A percentile compares a stretch with the other conserved stretches of the same genome.
Conservation (phyloP, 2,888 invertebrate genomes). For the Himalopsyche anomala region DNA sequence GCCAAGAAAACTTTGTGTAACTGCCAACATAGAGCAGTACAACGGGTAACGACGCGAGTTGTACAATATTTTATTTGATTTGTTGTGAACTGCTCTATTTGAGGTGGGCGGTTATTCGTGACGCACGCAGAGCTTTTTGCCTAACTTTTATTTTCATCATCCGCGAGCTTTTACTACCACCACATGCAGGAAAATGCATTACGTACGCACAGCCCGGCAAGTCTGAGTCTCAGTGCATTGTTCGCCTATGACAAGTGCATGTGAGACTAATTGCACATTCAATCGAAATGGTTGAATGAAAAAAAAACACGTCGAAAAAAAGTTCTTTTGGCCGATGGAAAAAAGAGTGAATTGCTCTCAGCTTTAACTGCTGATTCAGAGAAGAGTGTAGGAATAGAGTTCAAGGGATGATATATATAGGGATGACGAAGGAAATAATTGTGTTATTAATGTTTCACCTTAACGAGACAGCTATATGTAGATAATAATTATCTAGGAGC, state of each 20-base stretch:
- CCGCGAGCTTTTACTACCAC: conserved; percentile 52
- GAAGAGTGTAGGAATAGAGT: background rate
- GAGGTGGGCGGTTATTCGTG: conserved; percentile 51
- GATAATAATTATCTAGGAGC: too few species aligned
- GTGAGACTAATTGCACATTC: conserved; percentile 65
- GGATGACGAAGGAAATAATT: too few species aligned
- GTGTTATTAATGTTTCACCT: too few species aligned
- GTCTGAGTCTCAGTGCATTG: conserved; percentile 49
- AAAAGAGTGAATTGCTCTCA: conserved; percentile 59
- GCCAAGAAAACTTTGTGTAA: background rate
- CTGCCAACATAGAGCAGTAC: background rate
- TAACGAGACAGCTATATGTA: too few species aligned
- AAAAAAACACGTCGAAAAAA: conserved; percentile 56
- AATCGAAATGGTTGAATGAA: conserved; percentile 60
- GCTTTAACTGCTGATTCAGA: conserved; percentile 57
- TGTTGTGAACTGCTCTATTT: conserved; percentile 51
- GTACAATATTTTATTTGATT: conserved; percentile 55
- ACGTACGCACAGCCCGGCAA: conserved; percentile 54
- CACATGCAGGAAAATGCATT: conserved; percentile 63
- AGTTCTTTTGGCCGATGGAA: conserved; percentile 44
- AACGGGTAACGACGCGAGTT: background rate
- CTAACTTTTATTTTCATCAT: conserved; percentile 37
- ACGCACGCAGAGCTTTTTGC: conserved; percentile 31
- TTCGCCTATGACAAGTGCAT: conserved; percentile 62
- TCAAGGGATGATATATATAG: background rate